Percentiles rank a stretch among this genome's conserved stretches.
Evolutionary conservation across 1,140 invertebrate species (phyloP).

Genomic region (Metaphire vulgaris): DNA sequence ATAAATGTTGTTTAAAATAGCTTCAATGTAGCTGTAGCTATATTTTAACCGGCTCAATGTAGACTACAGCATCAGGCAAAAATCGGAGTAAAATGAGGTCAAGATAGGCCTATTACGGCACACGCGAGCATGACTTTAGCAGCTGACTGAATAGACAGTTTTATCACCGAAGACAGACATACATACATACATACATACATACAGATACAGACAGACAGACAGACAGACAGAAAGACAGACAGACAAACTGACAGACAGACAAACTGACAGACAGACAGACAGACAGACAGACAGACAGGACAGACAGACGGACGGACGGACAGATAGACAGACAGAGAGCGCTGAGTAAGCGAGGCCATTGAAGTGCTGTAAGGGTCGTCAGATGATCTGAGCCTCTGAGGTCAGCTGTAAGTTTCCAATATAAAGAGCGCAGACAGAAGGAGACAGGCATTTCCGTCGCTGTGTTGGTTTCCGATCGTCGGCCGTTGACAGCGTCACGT

Average conservation of each 20-base stretch:
- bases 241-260: not conserved
- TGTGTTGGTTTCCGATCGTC: not conserved
- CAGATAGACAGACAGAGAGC: not conserved
- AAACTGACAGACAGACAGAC: not conserved
- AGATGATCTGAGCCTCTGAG: too few relatives aligned
- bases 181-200: conserved; percentile 3
- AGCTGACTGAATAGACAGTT: not conserved
- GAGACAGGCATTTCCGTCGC: too few relatives aligned
- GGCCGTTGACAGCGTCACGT: not conserved
- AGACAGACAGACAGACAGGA: not conserved
- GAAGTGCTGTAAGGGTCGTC: too few relatives aligned
- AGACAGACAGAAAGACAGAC: not conserved
- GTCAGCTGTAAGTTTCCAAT: too few relatives aligned
- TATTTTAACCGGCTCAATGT: too few relatives aligned
- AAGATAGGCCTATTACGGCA: too few relatives aligned
- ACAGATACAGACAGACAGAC: not conserved
- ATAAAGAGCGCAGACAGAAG: too few relatives aligned
- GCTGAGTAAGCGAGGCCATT: not conserved
- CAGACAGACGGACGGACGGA: not conserved
- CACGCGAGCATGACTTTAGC: too few relatives aligned
- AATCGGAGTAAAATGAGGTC: too few relatives aligned
- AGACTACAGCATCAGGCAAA: too few relatives aligned
- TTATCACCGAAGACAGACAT: not conserved
- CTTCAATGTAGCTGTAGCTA: too few relatives aligned
- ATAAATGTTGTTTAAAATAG: too few relatives aligned